Evolutionary conservation across 37 sponge, comb jelly and placozoan species (phyloP).

Genomic region (Hexactinellida sp.): DNA sequence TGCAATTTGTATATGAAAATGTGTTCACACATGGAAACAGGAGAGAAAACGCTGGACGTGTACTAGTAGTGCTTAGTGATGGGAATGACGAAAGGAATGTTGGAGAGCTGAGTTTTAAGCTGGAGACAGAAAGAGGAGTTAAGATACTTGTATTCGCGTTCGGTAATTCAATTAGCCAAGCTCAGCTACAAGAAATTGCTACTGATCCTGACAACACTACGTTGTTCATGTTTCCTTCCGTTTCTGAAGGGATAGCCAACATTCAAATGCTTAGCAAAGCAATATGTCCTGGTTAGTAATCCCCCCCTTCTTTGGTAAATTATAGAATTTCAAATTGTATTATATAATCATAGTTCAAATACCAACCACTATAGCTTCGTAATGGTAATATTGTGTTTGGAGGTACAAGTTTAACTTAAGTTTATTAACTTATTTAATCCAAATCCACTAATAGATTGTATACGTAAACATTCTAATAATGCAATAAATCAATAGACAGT

Average conservation of each 20-base stretch:
- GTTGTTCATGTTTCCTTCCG: not conserved
- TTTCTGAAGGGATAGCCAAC: not conserved
- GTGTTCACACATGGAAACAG: not conserved
- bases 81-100: not conserved
- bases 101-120: not conserved
- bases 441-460: not conserved
- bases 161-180: not conserved
- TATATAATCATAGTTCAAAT: too few species aligned
- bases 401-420: too few species aligned
- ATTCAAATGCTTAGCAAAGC: constrained; percentile 12
- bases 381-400: too few species aligned
- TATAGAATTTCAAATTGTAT: too few species aligned
- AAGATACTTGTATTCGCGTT: not conserved
- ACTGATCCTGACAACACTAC: not conserved
- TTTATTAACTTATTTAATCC: too few species aligned
- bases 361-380: too few species aligned
- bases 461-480: too few species aligned
- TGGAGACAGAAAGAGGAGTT: not conserved
- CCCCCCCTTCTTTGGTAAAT: too few species aligned
- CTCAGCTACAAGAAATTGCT: not conserved
- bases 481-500: not conserved
- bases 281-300: not conserved
- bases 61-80: not conserved
- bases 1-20: constrained; percentile 2
- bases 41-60: not conserved